Base-by-base conservation (phyloP, 2,888 invertebrate species). In the Latrodectus hesperus region DNA sequence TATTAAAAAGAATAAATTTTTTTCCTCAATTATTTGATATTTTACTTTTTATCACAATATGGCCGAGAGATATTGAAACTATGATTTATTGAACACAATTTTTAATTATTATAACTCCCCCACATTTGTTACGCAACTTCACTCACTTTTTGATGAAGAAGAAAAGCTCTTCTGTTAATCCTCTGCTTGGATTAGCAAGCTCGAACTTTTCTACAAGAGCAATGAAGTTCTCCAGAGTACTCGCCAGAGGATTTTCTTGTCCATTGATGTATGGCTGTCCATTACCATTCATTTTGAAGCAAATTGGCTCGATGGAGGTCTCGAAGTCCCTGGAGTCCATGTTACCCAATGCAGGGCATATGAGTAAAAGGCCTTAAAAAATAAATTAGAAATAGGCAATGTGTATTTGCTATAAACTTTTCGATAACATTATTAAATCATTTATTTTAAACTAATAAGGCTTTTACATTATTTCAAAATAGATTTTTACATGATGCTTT, bases 181-280 rank as follows among this genome's bases (percentile, higher is more conserved):
- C 55, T 6, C 53, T 72, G 0, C 14, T 22, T 51, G 71, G 55
- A 55, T 86, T 86, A n/a, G 70, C 77, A 3, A 17, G 49, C 55
- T 86, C 86, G 12, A 77, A 76, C 49, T 86, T 81, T 53, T 86
- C 86, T 8, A 72, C 81, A 6, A 86, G 49, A 0, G 86, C 26
- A 22, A 86, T 86, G 55, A 86, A 86, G n/a, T 81, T 86, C 16
- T 86, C 86, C 8, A 86, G 53, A 3, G 81, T 86, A 38, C 72
- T 81, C 0, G 86, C n/a, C 9, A 81, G 51, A 16, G 86, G 86
- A 49, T 72, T 76, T 14, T 16, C 51, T 60, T 86, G 86, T 9
- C 86, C 86, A 55, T 86, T 76, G 52, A 80, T 14, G 1, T 77
- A 65, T 0, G 26, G 52, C 8, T 26, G 52, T 16, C 38, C 65